Base-by-base conservation (phyloP, 2,888 invertebrate genomes). In the Platycheirus rosarum region DNA sequence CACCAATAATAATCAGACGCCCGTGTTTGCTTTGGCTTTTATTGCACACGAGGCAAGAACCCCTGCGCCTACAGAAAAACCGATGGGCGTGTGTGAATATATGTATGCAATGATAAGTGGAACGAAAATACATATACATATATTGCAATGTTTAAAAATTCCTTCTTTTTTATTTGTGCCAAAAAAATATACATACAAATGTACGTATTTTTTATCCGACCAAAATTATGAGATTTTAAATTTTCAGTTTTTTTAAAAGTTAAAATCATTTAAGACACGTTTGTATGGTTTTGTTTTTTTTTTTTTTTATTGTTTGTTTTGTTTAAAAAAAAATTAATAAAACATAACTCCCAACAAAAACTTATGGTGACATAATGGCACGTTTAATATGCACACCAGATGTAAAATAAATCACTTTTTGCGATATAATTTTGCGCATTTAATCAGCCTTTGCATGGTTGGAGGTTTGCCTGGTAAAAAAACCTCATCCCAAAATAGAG, bases 91-190 rank as follows among this genome's bases (percentile, higher is more conserved):
- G 40, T 57, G 23, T 57, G 40, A 26, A 26, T 57, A 40, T 57
- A 5, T 57, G 32, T 20, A 37, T 20, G 8, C 13, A 18, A 35
- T 40, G 55, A 23, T 57, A 57, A 57, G 57, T 57, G 11, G 57
- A 57, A 40, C 57, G 40, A 26, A 55, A 57, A 53, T 53, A 53
- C 23, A 23, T 8, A 26, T 26, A 35, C 23, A 23, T 8, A 40
- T 26, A 35, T 35, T 35, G 35, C 53, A 53, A 37, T 8, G 3
- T 53, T 53, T 35, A 3, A 16, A 37, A 3, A 13, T 40, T 57
- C 35, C 23, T 55, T 55, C 40, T 2, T 57, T 57, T 40, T 57
- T 23, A 26, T n/a, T 53, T 35, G 23, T 57, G 23, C 40, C 55
- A 57, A 23, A 40, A 57, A 57, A 23, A 57, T 40, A 13, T 57